These are phyloP conservation scores for Drosophila rubida DNA, from an alignment of 2,888 invertebrate genomes.

Conservation along the genomic window DNA sequence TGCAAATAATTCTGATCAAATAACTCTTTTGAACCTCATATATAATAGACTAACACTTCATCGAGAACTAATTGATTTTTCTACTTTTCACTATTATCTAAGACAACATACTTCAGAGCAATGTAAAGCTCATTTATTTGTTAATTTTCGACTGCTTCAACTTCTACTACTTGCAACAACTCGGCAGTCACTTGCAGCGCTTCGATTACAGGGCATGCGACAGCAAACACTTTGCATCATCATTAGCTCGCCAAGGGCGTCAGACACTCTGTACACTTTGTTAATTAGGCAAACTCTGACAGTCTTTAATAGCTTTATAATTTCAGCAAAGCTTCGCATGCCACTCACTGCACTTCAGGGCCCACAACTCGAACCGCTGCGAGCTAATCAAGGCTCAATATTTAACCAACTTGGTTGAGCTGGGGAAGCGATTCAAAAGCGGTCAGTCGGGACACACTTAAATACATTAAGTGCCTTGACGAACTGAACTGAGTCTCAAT, in stretches of 20 bases:
- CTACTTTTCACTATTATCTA: no score
- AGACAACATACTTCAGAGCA: no score
- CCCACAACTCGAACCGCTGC: slow-evolving; percentile 13
- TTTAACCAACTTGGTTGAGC: slow-evolving; percentile 11
- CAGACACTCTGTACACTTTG: slow-evolving; percentile 41
- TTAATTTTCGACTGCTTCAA: no score
- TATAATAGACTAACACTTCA: no score
- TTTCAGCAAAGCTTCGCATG: slow-evolving; percentile 22
- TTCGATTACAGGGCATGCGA: slow-evolving; percentile 33
- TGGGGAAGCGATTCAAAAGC: not conserved
- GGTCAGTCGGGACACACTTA: slow-evolving; percentile 4
- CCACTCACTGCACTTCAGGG: not conserved
- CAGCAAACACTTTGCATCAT: slow-evolving; percentile 35
- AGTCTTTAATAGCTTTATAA: slow-evolving; percentile 53
- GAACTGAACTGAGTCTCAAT: not conserved
- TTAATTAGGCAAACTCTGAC: slow-evolving; percentile 53
- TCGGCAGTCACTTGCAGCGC: no score
- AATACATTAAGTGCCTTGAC: not conserved
- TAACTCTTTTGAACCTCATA: no score
- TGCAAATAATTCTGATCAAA: no score
- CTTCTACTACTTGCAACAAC: no score
- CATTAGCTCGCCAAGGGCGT: slow-evolving; percentile 39
- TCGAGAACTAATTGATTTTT: no score
- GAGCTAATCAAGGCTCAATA: slow-evolving; percentile 20
- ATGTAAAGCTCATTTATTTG: no score